Percentiles rank a stretch among this genome's conserved stretches.
phyloP scores from a whole-genome alignment of 2,797 vertebrate genomes.

The Lutjanus campechanus region DNA sequence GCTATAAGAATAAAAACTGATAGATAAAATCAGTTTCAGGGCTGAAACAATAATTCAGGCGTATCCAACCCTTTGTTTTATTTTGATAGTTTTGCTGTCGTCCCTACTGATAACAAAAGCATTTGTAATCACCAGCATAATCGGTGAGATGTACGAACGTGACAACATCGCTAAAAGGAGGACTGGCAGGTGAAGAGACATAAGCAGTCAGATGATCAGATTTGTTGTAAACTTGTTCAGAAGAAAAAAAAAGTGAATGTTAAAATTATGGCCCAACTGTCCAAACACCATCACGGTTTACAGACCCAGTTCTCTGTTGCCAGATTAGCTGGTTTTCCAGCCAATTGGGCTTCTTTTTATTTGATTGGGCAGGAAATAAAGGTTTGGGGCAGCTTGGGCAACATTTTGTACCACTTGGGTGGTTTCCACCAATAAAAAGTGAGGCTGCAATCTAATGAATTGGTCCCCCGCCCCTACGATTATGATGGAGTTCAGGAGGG shows the following conservation, averaged over 20 bases:
- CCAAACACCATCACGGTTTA: background rate
- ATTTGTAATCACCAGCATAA: background rate
- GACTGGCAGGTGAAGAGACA: too few relatives aligned
- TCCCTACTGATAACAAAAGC: background rate
- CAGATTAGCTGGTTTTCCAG: background rate
- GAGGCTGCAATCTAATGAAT: background rate
- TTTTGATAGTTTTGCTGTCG: background rate
- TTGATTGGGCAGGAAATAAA: background rate
- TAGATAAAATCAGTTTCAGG: too few relatives aligned
- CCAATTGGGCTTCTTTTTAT: background rate
- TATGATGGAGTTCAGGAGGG: background rate
- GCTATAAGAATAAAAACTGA: too few relatives aligned
- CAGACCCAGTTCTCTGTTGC: background rate
- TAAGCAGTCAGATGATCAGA: too few relatives aligned
- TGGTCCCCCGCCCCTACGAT: background rate
- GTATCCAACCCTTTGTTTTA: background rate
- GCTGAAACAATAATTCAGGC: background rate
- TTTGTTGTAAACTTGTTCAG: too few relatives aligned
- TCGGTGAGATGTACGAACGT: background rate
- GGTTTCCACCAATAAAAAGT: background rate
- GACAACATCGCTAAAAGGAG: too few relatives aligned
- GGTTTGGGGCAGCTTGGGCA: background rate
- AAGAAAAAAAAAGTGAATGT: too few relatives aligned
- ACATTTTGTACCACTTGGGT: background rate
- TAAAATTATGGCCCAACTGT: too few relatives aligned